Conservation (phyloP, 2,888 invertebrate species). For the Tetanocera ferruginea region DNA sequence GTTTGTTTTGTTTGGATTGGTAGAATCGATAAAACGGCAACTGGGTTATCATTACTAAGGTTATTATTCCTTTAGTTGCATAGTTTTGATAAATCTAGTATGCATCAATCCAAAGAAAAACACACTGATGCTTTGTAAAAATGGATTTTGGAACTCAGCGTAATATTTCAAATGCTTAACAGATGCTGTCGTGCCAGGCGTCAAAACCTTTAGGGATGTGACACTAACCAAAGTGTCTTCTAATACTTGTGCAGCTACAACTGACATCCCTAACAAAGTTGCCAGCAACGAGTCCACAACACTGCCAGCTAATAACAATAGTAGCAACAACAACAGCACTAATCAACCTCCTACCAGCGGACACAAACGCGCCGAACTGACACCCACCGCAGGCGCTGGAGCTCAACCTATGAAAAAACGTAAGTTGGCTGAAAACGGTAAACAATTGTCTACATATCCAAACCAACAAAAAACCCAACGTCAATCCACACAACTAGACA, state of each 20-base stretch:
- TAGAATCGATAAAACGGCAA: too few species aligned
- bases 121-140: too few species aligned
- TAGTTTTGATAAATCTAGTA: too few species aligned
- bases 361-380: constrained; percentile 48
- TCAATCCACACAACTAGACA: constrained; percentile 64
- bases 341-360: constrained; percentile 28
- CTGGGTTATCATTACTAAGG: too few species aligned
- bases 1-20: too few species aligned
- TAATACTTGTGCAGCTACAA: neutral
- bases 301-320: constrained; percentile 58
- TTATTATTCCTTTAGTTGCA: too few species aligned
- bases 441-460: constrained; percentile 49
- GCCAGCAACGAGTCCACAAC: constrained; percentile 5
- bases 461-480: constrained; percentile 40
- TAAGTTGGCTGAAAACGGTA: constrained; percentile 51
- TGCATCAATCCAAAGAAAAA: too few species aligned
- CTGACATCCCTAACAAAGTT: constrained; percentile 52
- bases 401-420: constrained; percentile 58
- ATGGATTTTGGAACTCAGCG: too few species aligned
- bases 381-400: constrained; percentile 62
- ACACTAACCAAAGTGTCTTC: constrained; percentile 59
- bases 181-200: constrained; percentile 25
- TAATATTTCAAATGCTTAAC: too few species aligned
- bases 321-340: constrained; percentile 56
- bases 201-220: constrained; percentile 44